Base-by-base conservation (phyloP, 2,797 vertebrate genomes). In the Iguana delicatissima region DNA sequence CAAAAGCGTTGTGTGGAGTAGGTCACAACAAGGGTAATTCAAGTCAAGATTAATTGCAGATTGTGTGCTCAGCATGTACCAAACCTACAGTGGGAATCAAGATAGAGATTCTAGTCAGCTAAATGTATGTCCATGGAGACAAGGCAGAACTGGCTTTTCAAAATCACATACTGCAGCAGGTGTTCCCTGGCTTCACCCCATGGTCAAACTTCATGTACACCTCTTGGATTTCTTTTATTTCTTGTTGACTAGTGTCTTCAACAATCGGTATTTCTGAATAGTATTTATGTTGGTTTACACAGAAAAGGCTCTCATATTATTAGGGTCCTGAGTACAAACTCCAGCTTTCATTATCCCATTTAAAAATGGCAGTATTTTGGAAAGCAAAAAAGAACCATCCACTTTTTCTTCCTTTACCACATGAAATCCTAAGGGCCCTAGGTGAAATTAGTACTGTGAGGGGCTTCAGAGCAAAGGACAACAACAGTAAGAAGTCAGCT, bases 171-270 rank as follows among this genome's bases (percentile, higher is more conserved):
- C 14, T 6, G 18, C 26, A 38, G 82, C 10, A 84, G 59, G 7
- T 67, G 35, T 84, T 79, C 79, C 86, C 86, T 91, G 52, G 24
- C 32, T 86, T 89, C 42, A 50, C 52, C 26, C 12, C 32, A 46
- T 72, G 7, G 4, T 1, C 52, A 74, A 79, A 16, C 20, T 69
- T 77, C 46, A 35, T 13, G 9, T 62, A 57, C 42, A 29, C 64
- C 8, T 76, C 20, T 20, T 59, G 14, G 20, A 16, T 8, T 14
- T 55, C 2, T 20, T 73, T 57, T 57, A 24, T 64, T 81, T 32
- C 46, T 85, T 80, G 74, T 79, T 84, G 26, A 20, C 24, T 24
- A 52, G 18, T 52, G 18, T 79, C 59, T 50, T 55, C 20, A 80
- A 46, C 35, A 90, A 24, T 35, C 20, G 18, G 12, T 26, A 46